Evolutionary conservation across 35 echinoderm and acorn worm species (phyloP), one percentile per base, ranked within the genome.

Genomic region (Strongylocentrotus purpuratus): DNA sequence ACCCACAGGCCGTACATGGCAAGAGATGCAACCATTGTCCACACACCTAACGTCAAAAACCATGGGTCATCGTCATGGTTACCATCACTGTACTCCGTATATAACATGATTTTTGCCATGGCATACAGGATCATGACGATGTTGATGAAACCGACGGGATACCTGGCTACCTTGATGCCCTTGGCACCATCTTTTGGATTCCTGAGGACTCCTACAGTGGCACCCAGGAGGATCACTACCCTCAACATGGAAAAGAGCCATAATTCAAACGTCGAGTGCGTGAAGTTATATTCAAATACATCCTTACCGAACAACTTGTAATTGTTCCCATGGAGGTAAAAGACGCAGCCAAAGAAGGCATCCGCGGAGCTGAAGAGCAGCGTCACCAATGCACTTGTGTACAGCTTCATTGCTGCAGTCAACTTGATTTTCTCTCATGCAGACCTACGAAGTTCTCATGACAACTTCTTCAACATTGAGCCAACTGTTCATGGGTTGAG

Each of bases 91-190:
- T 89, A 89, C 33, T 89, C 87, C 9, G 87, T 41, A 20, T 89
- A 89, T 46, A 89, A 41, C 87, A 89, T 33, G 15, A 89, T 89
- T 31, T 89, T 89, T 41, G 87, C 32, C 32, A 89, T 5, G 1
- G 32, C 87, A 89, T 89, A 89, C 32, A 89, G 45, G 32, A 89
- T 33, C 87, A 89, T 89, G 45, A 89, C 45, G 31, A 89, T 89
- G 87, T 41, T 46, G 12, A 89, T 89, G 18, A 46, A 41, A 41
- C 87, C 87, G 13, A 46, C 45, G 32, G 45, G 33, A 33, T 89
- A 89, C 20, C 87, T 89, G 9, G 33, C 87, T 89, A 9, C 41
- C 45, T 89, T 89, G 45, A 89, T 89, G 32, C 87, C 20, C 25
- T 89, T 89, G 11, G 4, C 33, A 20, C 87, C 87, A 89, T 89